Evolutionary conservation across 2,797 vertebrate genomes (phyloP).

Genomic region (Falco rusticolus): DNA sequence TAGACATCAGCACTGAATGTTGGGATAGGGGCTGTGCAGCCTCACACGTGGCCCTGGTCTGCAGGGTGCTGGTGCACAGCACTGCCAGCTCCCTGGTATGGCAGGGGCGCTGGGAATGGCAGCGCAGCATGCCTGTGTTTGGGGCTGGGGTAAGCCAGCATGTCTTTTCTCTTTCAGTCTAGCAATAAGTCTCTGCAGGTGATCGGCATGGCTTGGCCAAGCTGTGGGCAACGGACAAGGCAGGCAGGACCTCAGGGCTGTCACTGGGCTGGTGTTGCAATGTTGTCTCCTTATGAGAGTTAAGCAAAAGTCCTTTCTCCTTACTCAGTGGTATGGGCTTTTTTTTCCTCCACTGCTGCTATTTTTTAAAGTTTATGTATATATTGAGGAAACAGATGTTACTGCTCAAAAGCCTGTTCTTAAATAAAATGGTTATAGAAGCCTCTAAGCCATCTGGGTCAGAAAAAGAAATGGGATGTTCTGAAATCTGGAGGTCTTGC

Average conservation of each 20-base stretch:
- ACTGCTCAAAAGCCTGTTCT: not conserved
- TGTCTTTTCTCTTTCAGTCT: not conserved
- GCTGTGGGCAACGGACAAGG: not conserved
- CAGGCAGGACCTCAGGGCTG: not conserved
- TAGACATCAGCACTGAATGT: not conserved
- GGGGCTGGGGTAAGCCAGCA: not conserved
- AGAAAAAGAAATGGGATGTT: not conserved
- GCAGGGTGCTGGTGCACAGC: fast-evolving
- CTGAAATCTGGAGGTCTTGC: not conserved
- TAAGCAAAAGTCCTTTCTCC: not conserved
- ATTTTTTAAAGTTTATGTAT: not conserved
- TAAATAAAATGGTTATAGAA: not conserved
- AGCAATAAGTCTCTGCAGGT: not conserved
- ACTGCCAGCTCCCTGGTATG: fast-evolving
- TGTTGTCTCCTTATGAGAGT: fast-evolving
- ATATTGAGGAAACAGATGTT: not conserved
- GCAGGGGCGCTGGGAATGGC: fast-evolving
- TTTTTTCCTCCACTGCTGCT: not conserved
- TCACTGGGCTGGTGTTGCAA: not conserved
- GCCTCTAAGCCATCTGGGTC: not conserved
- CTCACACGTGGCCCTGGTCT: not conserved
- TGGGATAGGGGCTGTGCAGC: not conserved
- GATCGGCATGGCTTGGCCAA: not conserved
- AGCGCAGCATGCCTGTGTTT: not conserved
- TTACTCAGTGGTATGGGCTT: not conserved